These are phyloP conservation scores for Philopedon plagiatum DNA, from an alignment of 2,888 invertebrate species.

Conservation along the genomic window DNA sequence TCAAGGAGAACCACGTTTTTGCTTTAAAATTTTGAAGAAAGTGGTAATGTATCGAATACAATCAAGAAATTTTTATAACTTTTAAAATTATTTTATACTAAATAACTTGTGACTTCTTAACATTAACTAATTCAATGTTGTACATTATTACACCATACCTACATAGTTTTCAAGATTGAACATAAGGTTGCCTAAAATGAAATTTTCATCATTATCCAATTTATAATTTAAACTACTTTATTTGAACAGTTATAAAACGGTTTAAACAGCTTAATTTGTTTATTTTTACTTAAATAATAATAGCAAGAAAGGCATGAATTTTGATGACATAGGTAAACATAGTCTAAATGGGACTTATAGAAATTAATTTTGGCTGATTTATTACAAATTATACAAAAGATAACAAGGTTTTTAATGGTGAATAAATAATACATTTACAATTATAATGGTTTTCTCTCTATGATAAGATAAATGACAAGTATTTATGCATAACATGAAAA, in stretches of 20 bases:
- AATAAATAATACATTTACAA: slow-evolving; percentile 15
- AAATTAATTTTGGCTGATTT: slow-evolving; percentile 24
- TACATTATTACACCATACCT: not conserved
- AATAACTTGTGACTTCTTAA: too few relatives aligned
- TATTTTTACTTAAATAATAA: slow-evolving; percentile 9
- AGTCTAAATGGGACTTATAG: not conserved
- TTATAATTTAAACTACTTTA: slow-evolving; percentile 12
- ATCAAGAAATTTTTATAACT: too few relatives aligned
- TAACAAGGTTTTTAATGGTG: slow-evolving; percentile 10
- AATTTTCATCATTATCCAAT: not conserved
- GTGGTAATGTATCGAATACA: too few relatives aligned
- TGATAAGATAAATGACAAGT: slow-evolving; percentile 21
- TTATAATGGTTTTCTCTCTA: not conserved
- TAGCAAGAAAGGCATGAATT: slow-evolving; percentile 5
- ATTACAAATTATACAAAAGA: slow-evolving; percentile 14
- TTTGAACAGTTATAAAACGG: slow-evolving; percentile 1
- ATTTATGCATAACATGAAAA: not conserved
- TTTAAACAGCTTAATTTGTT: slow-evolving; percentile 11
- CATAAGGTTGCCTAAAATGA: slow-evolving; percentile 4
- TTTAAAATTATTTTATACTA: too few relatives aligned
- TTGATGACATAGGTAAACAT: slow-evolving; percentile 14
- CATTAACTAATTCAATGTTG: too few relatives aligned
- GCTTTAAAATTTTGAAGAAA: too few relatives aligned
- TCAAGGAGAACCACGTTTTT: not conserved
- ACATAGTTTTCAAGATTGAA: slow-evolving; percentile 16